phyloP scores from a whole-genome alignment of 1,140 invertebrate genomes.

The Lethrus apterus region DNA sequence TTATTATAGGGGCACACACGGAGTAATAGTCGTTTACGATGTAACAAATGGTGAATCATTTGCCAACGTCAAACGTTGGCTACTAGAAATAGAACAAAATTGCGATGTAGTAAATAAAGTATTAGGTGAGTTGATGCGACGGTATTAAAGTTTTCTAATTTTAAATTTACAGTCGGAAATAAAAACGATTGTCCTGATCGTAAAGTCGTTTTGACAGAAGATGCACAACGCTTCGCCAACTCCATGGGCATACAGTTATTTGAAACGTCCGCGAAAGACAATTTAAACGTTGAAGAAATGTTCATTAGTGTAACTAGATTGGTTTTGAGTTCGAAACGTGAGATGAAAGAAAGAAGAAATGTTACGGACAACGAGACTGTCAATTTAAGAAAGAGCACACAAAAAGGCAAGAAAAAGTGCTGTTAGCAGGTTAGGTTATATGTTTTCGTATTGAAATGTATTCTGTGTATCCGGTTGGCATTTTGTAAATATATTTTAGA shows the following conservation, averaged over 20 bases:
- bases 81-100: constrained; percentile 94
- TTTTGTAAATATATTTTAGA: not conserved
- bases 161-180: constrained; percentile 80
- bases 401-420: constrained; percentile 49
- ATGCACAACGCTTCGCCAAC: constrained; percentile 93
- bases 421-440: constrained; percentile 41
- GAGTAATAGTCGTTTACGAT: constrained; percentile 99
- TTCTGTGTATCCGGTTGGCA: not conserved
- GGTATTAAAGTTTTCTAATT: constrained; percentile 1
- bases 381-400: constrained; percentile 48
- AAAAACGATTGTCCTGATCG: constrained; percentile 96
- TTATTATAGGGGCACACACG: constrained; percentile 98
- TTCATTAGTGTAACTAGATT: constrained; percentile 62
- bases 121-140: constrained; percentile 60
- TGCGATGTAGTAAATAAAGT: constrained; percentile 99
- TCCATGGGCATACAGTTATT: constrained; percentile 96
- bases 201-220: constrained; percentile 94
- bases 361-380: constrained; percentile 49
- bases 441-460: no score
- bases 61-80: constrained; percentile 95
- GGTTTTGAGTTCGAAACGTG: constrained; percentile 52
- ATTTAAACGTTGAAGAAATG: constrained; percentile 97
- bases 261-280: constrained; percentile 98
- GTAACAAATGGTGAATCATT: constrained; percentile 98
- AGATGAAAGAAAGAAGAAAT: constrained; percentile 53